phyloP scores from a whole-genome alignment of 92 coral and sea anemone species.

The Paragorgia papillata region DNA sequence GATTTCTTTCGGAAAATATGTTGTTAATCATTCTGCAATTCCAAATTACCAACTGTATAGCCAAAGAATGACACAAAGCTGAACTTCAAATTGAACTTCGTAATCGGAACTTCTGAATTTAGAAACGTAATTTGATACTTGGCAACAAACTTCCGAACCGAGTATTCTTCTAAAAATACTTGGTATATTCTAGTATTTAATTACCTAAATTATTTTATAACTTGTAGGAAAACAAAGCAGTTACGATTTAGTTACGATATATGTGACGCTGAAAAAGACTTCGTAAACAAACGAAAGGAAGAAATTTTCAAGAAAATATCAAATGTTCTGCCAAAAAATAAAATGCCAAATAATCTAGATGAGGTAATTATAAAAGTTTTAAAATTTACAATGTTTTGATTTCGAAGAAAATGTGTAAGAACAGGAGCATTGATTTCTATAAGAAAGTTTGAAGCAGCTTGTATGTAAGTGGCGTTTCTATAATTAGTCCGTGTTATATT shows the following conservation, averaged over 20 bases:
- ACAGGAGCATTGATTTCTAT: no score
- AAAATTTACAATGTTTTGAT: not conserved
- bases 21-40: no score
- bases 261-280: conserved; percentile 68
- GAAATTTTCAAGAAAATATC: conserved; percentile 62
- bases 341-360: conserved; percentile 61
- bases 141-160: no score
- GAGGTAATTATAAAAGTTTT: conserved; percentile 50
- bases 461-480: no score
- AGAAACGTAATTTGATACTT: no score
- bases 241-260: conserved; percentile 66
- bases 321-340: conserved; percentile 52
- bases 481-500: no score
- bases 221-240: conserved; percentile 41
- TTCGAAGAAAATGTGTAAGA: not conserved
- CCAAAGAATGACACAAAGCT: no score
- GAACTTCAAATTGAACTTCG: no score
- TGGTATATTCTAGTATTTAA: not conserved
- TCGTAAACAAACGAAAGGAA: conserved; percentile 58
- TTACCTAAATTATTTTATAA: not conserved
- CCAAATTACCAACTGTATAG: no score
- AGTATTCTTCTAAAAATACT: not conserved
- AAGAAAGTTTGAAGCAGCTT: no score
- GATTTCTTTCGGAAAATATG: no score
- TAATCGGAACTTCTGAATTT: no score